Percentiles rank a stretch among this genome's conserved stretches.
These are phyloP conservation scores for Hemiscyllium ocellatum DNA, from an alignment of 2,113 vertebrate genomes.

Conservation along the genomic window DNA sequence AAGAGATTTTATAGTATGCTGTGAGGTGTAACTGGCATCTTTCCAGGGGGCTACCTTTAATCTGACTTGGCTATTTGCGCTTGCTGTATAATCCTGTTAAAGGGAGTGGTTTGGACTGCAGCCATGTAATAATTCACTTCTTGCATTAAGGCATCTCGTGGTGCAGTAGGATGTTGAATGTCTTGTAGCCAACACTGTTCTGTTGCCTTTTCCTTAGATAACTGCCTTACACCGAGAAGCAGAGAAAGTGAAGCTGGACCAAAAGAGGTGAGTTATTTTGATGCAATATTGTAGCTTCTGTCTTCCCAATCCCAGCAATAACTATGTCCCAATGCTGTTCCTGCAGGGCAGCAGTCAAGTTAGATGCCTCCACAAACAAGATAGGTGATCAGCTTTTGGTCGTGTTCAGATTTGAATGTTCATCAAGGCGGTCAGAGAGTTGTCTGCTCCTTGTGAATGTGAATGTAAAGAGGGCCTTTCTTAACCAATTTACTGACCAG, in stretches of 20 bases:
- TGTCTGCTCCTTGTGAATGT: not conserved
- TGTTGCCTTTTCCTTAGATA: constrained; percentile 56
- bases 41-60: not conserved
- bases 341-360: not conserved
- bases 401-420: not conserved
- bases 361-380: not conserved
- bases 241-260: constrained; percentile 95
- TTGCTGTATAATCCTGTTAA: not conserved
- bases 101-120: not conserved
- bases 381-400: not conserved
- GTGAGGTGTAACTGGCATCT: not conserved
- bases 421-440: not conserved
- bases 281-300: not conserved
- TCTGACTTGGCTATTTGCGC: not conserved
- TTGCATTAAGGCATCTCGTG: not conserved
- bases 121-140: not conserved
- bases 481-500: not conserved
- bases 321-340: not conserved
- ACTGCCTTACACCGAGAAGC: constrained; percentile 86
- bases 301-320: not conserved
- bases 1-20: not conserved
- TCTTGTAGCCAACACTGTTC: not conserved
- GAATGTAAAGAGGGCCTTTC: not conserved
- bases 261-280: constrained; percentile 62
- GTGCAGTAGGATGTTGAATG: not conserved